These are phyloP conservation scores for Sanderia malayensis DNA, from an alignment of 30 jellyfish, hydroid and myxozoan species.

Conservation along the genomic window DNA sequence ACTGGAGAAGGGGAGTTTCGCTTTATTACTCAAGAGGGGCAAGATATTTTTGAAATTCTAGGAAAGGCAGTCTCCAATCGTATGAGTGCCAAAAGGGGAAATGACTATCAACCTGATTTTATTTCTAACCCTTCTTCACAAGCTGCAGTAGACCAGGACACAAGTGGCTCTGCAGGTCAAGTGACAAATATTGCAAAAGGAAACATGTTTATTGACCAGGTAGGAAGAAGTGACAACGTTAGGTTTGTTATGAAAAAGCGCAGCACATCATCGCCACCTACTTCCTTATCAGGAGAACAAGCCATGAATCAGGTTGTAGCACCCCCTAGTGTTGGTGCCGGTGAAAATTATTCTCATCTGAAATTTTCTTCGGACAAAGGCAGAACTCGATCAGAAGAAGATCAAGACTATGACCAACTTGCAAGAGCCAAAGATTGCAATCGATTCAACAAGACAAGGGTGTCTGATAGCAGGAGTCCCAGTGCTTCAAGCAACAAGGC, in stretches of 20 bases:
- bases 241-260: constrained; percentile 55
- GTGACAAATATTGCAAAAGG: background rate
- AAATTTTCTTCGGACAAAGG: constrained; percentile 16
- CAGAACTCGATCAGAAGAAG: background rate
- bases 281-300: constrained; percentile 9
- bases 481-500: constrained; percentile 34
- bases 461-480: constrained; percentile 29
- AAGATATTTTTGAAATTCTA: constrained; percentile 69
- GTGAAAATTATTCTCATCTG: constrained; percentile 40
- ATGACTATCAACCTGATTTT: background rate
- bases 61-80: constrained; percentile 71
- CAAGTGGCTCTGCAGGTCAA: constrained; percentile 1
- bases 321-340: constrained; percentile 10
- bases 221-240: constrained; percentile 31
- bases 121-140: constrained; percentile 1
- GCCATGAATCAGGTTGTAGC: constrained; percentile 20
- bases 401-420: constrained; percentile 25
- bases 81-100: constrained; percentile 16
- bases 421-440: constrained; percentile 51
- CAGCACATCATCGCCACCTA: constrained; percentile 54
- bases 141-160: constrained; percentile 11
- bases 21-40: constrained; percentile 61
- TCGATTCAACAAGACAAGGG: constrained; percentile 37
- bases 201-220: constrained; percentile 27
- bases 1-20: constrained; percentile 92